Base-by-base conservation (phyloP, 2,113 vertebrate species). In the Melanocharis versteri region DNA sequence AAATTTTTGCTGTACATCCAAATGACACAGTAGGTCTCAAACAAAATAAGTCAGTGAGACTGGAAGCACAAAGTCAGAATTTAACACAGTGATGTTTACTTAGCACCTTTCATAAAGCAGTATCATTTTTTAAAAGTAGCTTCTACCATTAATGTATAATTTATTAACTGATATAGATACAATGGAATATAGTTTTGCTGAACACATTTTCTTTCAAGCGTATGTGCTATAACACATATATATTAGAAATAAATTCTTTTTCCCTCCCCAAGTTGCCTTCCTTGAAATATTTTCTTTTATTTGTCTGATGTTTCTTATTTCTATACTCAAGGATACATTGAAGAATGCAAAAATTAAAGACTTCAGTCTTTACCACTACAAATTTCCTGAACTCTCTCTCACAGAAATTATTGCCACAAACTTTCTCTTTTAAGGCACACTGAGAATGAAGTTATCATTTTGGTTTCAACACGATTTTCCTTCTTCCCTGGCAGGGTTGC, bases 291-390 rank as follows among this genome's bases (percentile, higher is more conserved):
- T 90, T 90, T 80, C 6, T 33, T 84, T 82, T 83, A 31, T 54
- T 88, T 81, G 3, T 39, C 24, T n/a, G 24, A 62, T 62, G 5
- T 83, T 88, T 88, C 45, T 71, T 81, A 60, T 47, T 90, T 90
- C 47, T 71, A 4, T 13, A 35, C 10, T 78, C 26, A 37, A 92
- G 26, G 27, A 73, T 40, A 72, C 16, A 82, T 42, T 50, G 83
- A 91, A 89, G 70, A 85, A 75, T 50, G 31, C 15, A 84, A 92
- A 94, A 90, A 72, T 92, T 89, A 84, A 90, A 93, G 54, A 77
- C 39, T 94, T 80, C 39, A 71, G 0, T 75, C 79, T 90, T 93
- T 87, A 92, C 72, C 61, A 75, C 50, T 37, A 76, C 37, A 87
- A 69, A 93, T 90, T 94, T 96, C 68, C 65, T 87, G 68, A 90